Conservation (phyloP, 2,797 vertebrate genomes). For the Odontamblyopus lacepedii region DNA sequence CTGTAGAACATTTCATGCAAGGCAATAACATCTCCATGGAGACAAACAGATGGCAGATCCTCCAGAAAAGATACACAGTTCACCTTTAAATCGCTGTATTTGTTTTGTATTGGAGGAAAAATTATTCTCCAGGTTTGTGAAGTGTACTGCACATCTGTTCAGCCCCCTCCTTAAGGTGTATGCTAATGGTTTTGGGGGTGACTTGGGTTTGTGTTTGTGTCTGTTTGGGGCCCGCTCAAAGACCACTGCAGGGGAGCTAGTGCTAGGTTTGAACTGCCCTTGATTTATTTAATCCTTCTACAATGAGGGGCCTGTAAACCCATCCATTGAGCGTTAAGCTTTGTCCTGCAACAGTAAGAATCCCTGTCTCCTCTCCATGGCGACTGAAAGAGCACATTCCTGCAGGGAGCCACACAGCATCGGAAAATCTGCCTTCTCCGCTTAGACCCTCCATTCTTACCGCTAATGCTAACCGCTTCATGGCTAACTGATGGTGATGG, state of each 20-base stretch:
- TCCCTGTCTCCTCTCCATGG: slow-evolving; percentile 72
- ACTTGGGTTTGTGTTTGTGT: slow-evolving; percentile 64
- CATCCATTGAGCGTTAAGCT: slow-evolving; percentile 68
- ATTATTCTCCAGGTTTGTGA: slow-evolving; percentile 11
- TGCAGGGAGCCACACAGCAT: slow-evolving; percentile 58
- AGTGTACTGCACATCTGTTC: slow-evolving; percentile 8
- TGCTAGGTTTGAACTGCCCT: slow-evolving; percentile 59
- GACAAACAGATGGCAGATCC: too few species aligned
- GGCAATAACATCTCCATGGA: too few species aligned
- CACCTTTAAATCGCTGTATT: neutral
- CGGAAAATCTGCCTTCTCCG: slow-evolving; percentile 56
- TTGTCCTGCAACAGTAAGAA: slow-evolving; percentile 75
- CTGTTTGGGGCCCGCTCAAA: slow-evolving; percentile 61
- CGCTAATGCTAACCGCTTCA: slow-evolving; percentile 52
- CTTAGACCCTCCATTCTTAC: slow-evolving; percentile 43
- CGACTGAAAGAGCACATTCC: slow-evolving; percentile 76
- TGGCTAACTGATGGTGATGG: slow-evolving; percentile 53
- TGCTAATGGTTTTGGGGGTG: slow-evolving; percentile 53
- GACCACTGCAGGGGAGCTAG: slow-evolving; percentile 44
- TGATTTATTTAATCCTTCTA: slow-evolving; percentile 79
- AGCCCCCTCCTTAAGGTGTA: slow-evolving; percentile 46
- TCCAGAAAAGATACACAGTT: too few species aligned
- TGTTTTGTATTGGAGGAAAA: neutral
- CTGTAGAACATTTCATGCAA: too few species aligned
- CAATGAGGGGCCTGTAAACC: slow-evolving; percentile 73